These are phyloP conservation scores for Glyptemys insculpta DNA, from an alignment of 2,797 vertebrate genomes.

Conservation along the genomic window DNA sequence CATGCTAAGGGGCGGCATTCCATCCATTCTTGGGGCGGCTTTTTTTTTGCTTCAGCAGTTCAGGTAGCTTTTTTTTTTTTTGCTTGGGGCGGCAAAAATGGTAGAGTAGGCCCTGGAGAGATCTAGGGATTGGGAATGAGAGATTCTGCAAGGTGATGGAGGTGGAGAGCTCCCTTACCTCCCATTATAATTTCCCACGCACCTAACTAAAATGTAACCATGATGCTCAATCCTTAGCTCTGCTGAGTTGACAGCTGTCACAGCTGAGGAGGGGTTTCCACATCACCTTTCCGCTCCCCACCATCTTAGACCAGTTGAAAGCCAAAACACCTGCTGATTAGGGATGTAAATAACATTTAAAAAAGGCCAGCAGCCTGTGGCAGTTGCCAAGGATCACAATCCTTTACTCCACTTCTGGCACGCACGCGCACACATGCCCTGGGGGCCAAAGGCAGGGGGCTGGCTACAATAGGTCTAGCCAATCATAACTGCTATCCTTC, in stretches of 20 bases:
- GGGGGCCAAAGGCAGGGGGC: not conserved
- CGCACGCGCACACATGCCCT: fast-evolving
- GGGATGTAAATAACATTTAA: too few relatives aligned
- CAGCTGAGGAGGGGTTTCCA: not conserved
- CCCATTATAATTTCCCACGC: not conserved
- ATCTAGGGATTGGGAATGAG: too few relatives aligned
- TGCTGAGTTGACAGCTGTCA: not conserved
- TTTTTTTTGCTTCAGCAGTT: too few relatives aligned
- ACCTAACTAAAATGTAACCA: not conserved
- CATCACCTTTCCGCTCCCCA: fast-evolving
- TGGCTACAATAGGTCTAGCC: fast-evolving
- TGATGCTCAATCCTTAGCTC: not conserved
- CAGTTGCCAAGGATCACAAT: not conserved
- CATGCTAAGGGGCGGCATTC: too few relatives aligned
- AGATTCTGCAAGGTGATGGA: not conserved
- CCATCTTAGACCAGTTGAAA: not conserved
- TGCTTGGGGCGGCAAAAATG: too few relatives aligned
- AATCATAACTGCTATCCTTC: not conserved
- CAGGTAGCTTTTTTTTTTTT: too few relatives aligned
- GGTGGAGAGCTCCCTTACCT: not conserved
- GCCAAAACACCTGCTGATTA: not conserved
- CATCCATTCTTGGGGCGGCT: too few relatives aligned
- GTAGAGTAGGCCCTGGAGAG: not conserved
- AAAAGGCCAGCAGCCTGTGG: not conserved
- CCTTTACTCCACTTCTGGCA: not conserved